Base-by-base conservation (phyloP, 1,140 invertebrate genomes). In the Ostrea denselamellosa region DNA sequence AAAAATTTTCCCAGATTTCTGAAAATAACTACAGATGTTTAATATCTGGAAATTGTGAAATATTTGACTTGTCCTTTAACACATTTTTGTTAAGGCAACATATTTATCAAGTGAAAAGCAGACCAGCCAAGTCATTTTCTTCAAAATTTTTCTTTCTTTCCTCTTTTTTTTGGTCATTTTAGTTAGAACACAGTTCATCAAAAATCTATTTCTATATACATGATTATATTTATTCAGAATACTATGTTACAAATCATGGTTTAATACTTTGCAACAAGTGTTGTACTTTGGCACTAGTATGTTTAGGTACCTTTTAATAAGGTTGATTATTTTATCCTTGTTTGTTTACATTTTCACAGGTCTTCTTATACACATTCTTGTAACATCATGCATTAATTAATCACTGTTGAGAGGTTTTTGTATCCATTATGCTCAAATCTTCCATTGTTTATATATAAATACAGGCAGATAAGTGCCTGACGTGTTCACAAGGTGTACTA, bases 401-500 rank as follows among this genome's bases (percentile, higher is more conserved):
- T 25, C 14, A 77, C 68, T 77, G 68, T 77, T 77, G 68, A 77
- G 25, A 28, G 68, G 68, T 77, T 77, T 77, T 77, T 77, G 68
- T 77, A 77, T 77, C 68, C 25, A 34, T 77, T 77, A 77, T 77
- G 68, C 68, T 77, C 68, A 77, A 77, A 77, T 77, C 68, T 77
- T 77, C 68, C 68, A 77, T 25, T 77, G 68, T 77, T 77, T 12
- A 77, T 77, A 25, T 77, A 77, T 77, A 34, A 77, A 77, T 12
- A 77, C 28, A 34, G 68, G 68, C 68, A 77, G 68, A 34, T 77
- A 12, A 28, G 5, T 77, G 68, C 25, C 28, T 25, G 28, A 14
- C 14, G 25, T 77, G 68, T 77, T 77, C 68, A 77, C 25, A 77
- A 77, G 68, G 68, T 77, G 25, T 77, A 34, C 68, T 77, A 77